Evolutionary conservation across 1,140 invertebrate species (phyloP), one percentile per base, ranked within the genome.

Genomic region (Conus betulinus): DNA sequence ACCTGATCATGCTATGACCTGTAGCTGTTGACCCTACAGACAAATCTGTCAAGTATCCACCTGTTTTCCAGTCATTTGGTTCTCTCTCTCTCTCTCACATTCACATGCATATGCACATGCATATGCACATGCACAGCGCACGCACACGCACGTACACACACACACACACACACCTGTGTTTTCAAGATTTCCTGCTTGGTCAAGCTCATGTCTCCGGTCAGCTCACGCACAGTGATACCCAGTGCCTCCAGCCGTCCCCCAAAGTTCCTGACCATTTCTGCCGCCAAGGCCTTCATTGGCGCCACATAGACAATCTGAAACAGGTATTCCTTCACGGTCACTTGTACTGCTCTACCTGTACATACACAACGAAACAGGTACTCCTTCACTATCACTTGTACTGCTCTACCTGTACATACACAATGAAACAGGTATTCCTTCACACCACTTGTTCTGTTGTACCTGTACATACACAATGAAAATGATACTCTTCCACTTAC

Each of bases 221-320:
- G 95, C 96, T 99, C 99, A 88, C 97, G 96, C 0, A 99, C 99
- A 5, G 96, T 94, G 27, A 99, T 96, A 15, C 98, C 98, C 0
- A 99, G 95, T 11, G 96, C 95, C 55, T 96, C 95, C 4, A 99
- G 95, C 85, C 98, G 97, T 92, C 97, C 97, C 8, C 97, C 97
- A 96, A 99, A 99, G 95, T 98, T 99, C 2, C 97, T 96, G 0
- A 99, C 98, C 99, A 99, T 99, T 96, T 99, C 99, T 57, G 98
- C 97, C 2, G 99, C 99, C 27, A 99, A 95, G 3, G 99, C 99
- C 96, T 99, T 99, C 99, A 99, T 99, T 15, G 99, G 99, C 4
- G 99, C 99, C 87, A 99, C 97, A 95, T 99, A 99, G 27, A 99
- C 97, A 92, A 99, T 99, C 97, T 98, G 91, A 86, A 96, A 94